Evolutionary conservation across 1,140 invertebrate genomes (phyloP), one percentile per base, ranked within the genome.

Genomic region (Anastrepha ludens): DNA sequence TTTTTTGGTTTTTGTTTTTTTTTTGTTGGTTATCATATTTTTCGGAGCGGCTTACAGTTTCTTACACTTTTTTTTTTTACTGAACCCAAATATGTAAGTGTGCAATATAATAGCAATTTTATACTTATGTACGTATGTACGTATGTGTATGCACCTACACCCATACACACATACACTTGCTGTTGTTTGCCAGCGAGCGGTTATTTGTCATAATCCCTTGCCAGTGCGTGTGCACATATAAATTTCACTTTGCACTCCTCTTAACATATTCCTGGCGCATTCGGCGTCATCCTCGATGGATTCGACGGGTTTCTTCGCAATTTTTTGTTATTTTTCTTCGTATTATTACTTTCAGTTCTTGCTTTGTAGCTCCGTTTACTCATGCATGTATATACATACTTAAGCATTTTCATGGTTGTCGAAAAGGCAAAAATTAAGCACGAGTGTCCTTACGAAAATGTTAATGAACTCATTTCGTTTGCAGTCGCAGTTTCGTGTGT

Each of bases 381-480:
- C n/a, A 78, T 50, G 0, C n/a, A 20, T 5, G 29, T 39, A 67
- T 29, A 7, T 81, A 81, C 50, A 7, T 81, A 81, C 50, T 47
- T 50, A 55, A 20, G 44, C n/a, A 81, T 55, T 81, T 81, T 81
- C 74, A 81, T 41, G 74, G 74, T 81, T 81, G 17, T 81, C 44
- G 74, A 81, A 81, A 81, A 55, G 74, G 74, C 74, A 41, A 81
- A 81, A 81, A 81, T 81, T 81, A 81, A 81, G 74, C 74, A 50
- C 47, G 59, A 86, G 85, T 86, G 59, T 86, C 85, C 85, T 86
- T 86, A 86, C 41, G 59, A 86, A 86, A 86, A 86, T 86, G 87
- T 88, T 88, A 88, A 88, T 86, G 87, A 88, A 88, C 87, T 88
- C 87, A 85, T 88, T 88, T 86, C 41, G 58, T 60, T 87, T 87